Evolutionary conservation across 2,113 vertebrate species (phyloP).

Genomic region (Aldabrachelys gigantea): DNA sequence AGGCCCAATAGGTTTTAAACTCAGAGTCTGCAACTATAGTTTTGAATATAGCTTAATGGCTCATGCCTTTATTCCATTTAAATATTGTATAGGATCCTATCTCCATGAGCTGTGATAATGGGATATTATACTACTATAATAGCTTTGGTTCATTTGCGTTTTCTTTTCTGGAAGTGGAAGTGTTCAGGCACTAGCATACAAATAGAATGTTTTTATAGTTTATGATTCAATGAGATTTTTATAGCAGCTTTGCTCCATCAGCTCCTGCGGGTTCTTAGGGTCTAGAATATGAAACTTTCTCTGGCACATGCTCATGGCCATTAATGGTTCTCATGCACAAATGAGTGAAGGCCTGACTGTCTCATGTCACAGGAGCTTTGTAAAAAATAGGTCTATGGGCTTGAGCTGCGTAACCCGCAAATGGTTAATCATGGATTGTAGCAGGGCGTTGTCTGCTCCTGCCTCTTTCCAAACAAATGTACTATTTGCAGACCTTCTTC

Average conservation of each 20-base stretch:
- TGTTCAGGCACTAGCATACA: background rate
- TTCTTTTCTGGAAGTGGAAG: background rate
- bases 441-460: background rate
- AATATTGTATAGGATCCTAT: background rate
- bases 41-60: background rate
- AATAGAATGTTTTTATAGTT: constrained; percentile 14
- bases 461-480: background rate
- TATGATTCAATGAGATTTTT: background rate
- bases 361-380: background rate
- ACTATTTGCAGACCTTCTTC: background rate
- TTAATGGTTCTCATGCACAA: background rate
- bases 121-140: background rate
- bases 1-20: background rate
- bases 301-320: background rate
- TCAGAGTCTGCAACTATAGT: background rate
- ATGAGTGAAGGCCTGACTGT: background rate
- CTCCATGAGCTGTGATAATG: background rate
- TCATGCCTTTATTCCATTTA: background rate
- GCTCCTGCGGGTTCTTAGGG: background rate
- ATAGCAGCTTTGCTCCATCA: background rate
- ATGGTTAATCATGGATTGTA: background rate
- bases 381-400: background rate
- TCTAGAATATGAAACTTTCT: background rate
- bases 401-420: background rate
- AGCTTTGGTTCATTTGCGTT: background rate